Evolutionary conservation across 2,797 vertebrate species (phyloP), one percentile per base, ranked within the genome.

Genomic region (Intellagama lesueurii): DNA sequence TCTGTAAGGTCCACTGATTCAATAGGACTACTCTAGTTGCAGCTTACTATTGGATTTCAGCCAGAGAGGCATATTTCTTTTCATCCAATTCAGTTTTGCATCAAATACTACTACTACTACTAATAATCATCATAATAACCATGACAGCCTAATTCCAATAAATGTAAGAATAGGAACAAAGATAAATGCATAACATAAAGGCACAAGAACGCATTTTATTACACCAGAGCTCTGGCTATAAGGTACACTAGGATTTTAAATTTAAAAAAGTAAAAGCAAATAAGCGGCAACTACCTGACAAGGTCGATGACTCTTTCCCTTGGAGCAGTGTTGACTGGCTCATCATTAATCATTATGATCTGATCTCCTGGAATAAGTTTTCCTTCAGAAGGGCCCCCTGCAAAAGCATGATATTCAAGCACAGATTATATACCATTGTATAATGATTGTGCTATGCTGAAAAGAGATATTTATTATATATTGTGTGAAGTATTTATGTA

Each of bases 331-430:
- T 98, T 98, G 95, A 99, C 99, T 24, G 98, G 97, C 94, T 99
- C 99, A 94, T 99, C 98, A 91, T 99, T 99, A 96, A 99, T 99
- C 99, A 99, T 99, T 96, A 99, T 98, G 96, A 99, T 99, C 95
- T 99, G 99, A 96, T 99, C 99, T 95, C 99, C 99, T 4, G 99
- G 98, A 95, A 98, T 95, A 95, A 99, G 98, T 95, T 98, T 99
- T 95, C 98, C 98, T 97, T 99, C 99, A n/a, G 99, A 99, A 22
- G 99, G 99, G 92, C 99, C 99, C 77, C 99, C 99, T 98, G 93
- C 76, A 96, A 77, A 94, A 17, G 95, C 83, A 96, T 17, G n/a
- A 88, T 85, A 80, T 66, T 4, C 32, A 83, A 84, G 11, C 3
- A 88, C 5, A 86, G 9, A 85, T 96, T 95, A 96, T 26, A 92